These are phyloP conservation scores for Cyclura pinguis DNA, from an alignment of 2,797 vertebrate species.

Conservation along the genomic window DNA sequence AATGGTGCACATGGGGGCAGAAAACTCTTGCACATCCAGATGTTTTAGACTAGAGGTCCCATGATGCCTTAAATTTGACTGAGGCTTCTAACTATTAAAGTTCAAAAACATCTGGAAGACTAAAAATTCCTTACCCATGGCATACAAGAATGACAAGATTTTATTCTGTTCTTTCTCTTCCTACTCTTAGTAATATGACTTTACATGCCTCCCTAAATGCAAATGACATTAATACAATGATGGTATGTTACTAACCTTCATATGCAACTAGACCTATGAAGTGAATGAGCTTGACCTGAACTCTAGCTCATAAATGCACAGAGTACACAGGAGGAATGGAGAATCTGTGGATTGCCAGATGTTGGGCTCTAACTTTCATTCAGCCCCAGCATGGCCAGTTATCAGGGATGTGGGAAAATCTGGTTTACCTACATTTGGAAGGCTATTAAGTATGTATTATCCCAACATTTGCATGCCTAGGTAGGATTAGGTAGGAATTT, in stretches of 20 bases:
- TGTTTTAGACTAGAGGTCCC: background rate
- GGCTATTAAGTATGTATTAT: too few species aligned
- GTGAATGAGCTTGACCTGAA: background rate
- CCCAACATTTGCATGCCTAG: too few species aligned
- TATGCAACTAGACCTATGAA: background rate
- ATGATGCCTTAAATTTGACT: background rate
- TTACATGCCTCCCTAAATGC: background rate
- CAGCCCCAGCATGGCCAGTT: too few species aligned
- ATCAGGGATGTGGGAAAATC: too few species aligned
- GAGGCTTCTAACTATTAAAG: too few species aligned
- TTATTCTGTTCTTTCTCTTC: background rate
- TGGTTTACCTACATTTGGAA: too few species aligned
- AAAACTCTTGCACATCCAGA: background rate
- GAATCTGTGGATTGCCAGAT: too few species aligned
- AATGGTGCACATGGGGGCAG: background rate
- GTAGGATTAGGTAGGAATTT: too few species aligned
- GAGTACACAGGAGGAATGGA: too few species aligned
- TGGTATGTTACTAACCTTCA: background rate
- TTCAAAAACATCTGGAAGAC: background rate
- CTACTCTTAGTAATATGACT: background rate
- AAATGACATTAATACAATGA: background rate
- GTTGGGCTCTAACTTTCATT: too few species aligned
- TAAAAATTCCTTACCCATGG: background rate
- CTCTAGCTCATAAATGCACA: background rate
- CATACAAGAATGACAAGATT: conserved; percentile 1